Evolutionary conservation across 2,888 invertebrate species (phyloP).

Genomic region (Ornithoptera priamus): DNA sequence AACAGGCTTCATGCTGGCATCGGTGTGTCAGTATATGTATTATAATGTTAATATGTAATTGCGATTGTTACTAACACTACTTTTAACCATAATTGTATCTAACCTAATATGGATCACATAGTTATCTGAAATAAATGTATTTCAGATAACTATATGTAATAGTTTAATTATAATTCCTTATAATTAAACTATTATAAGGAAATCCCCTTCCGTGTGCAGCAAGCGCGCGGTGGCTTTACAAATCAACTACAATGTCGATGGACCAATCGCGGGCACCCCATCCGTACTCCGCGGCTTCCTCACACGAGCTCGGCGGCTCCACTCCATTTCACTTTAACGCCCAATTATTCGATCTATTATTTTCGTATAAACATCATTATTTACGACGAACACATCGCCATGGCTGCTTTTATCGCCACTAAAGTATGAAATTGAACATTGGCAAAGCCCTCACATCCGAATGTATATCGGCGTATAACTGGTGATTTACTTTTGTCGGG

Average conservation of each 20-base stretch:
- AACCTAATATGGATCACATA: too few relatives aligned
- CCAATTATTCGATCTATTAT: slow-evolving; percentile 72
- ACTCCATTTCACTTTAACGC: slow-evolving; percentile 62
- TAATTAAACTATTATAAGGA: too few relatives aligned
- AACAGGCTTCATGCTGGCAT: too few relatives aligned
- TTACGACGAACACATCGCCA: slow-evolving; percentile 59
- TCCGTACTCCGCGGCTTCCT: slow-evolving; percentile 33
- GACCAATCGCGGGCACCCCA: slow-evolving; percentile 49
- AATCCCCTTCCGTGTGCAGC: slow-evolving; percentile 34
- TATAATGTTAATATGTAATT: too few relatives aligned
- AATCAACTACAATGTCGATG: slow-evolving; percentile 50
- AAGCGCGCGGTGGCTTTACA: slow-evolving; percentile 35
- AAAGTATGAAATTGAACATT: slow-evolving; percentile 74
- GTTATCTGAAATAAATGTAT: too few relatives aligned
- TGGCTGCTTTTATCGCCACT: slow-evolving; percentile 67
- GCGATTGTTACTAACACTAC: too few relatives aligned
- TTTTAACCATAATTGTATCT: too few relatives aligned
- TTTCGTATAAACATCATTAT: slow-evolving; percentile 67
- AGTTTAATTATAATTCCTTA: too few relatives aligned
- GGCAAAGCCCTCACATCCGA: slow-evolving; percentile 69
- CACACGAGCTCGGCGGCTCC: slow-evolving; percentile 37
- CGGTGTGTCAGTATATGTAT: too few relatives aligned
- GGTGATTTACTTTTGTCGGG: slow-evolving; percentile 67
- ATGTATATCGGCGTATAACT: slow-evolving; percentile 65
- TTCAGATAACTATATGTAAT: too few relatives aligned